A percentile compares a stretch with the other conserved stretches of the same genome.
Evolutionary conservation across 1,140 invertebrate species (phyloP).

Genomic region (Tetraneura akinire): DNA sequence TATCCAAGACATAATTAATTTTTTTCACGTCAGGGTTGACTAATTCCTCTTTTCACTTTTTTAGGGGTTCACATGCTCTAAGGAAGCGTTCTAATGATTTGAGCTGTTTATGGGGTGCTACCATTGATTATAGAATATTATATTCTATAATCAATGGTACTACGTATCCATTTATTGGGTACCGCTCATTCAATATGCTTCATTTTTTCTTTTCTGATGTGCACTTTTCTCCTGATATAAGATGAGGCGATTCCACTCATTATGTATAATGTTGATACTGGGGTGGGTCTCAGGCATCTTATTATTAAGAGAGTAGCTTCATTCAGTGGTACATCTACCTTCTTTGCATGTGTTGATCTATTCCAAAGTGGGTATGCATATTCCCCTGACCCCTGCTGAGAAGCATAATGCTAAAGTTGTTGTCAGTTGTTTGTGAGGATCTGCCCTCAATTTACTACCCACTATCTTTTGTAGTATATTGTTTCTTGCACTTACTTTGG

Average conservation of each 20-base stretch:
- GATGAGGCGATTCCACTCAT: slow-evolving; percentile 33
- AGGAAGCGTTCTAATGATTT: too few relatives aligned
- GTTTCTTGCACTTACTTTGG: slow-evolving; percentile 11
- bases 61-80: too few relatives aligned
- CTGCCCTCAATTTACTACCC: too few relatives aligned
- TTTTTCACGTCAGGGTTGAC: too few relatives aligned
- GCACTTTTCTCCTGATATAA: not conserved
- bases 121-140: too few relatives aligned
- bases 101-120: too few relatives aligned
- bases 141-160: too few relatives aligned
- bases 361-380: slow-evolving; percentile 14
- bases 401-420: not conserved
- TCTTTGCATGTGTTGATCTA: not conserved
- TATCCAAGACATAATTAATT: too few relatives aligned
- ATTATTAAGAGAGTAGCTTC: not conserved
- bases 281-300: slow-evolving; percentile 43
- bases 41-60: too few relatives aligned
- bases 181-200: slow-evolving; percentile 10
- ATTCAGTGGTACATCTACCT: slow-evolving; percentile 39
- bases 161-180: too few relatives aligned
- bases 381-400: not conserved
- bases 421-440: not conserved
- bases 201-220: not conserved
- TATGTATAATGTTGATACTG: slow-evolving; percentile 31
- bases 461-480: slow-evolving; percentile 5